phyloP scores from a whole-genome alignment of 2,113 vertebrate species.

The Dermatemys mawii region DNA sequence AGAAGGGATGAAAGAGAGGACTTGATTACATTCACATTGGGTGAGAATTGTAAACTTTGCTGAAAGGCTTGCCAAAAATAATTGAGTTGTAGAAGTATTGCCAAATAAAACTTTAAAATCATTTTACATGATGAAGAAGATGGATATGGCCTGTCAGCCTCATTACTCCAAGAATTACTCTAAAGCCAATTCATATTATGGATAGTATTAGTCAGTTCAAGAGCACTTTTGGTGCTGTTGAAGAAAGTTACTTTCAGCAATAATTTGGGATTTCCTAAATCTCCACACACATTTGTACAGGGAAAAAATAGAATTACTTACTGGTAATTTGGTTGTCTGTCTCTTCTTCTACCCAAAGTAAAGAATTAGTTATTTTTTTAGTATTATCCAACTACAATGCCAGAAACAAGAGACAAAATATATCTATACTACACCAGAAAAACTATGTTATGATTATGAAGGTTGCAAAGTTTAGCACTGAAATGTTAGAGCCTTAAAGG shows the following conservation, averaged over 20 bases:
- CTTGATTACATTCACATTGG: not conserved
- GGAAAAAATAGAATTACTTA: not conserved
- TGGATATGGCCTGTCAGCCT: not conserved
- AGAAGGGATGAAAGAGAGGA: not conserved
- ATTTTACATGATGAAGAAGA: not conserved
- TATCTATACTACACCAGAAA: not conserved
- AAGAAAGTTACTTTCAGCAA: not conserved
- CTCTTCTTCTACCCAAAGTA: not conserved
- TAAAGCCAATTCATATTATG: not conserved
- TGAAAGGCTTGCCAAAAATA: not conserved
- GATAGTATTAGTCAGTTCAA: not conserved
- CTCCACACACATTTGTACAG: not conserved
- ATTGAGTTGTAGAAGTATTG: not conserved
- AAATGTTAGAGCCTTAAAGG: not conserved
- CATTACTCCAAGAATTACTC: not conserved
- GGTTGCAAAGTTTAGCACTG: not conserved
- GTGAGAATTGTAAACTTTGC: not conserved
- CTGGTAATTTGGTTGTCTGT: not conserved
- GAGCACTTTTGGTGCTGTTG: not conserved
- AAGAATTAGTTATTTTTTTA: not conserved
- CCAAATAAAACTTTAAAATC: conserved; percentile 11
- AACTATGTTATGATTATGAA: not conserved
- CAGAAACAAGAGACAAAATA: not conserved
- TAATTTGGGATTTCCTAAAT: not conserved
- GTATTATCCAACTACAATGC: not conserved